These are phyloP conservation scores for Aphelenchoides fujianensis DNA, from an alignment of 1,140 invertebrate genomes.

Conservation along the genomic window DNA sequence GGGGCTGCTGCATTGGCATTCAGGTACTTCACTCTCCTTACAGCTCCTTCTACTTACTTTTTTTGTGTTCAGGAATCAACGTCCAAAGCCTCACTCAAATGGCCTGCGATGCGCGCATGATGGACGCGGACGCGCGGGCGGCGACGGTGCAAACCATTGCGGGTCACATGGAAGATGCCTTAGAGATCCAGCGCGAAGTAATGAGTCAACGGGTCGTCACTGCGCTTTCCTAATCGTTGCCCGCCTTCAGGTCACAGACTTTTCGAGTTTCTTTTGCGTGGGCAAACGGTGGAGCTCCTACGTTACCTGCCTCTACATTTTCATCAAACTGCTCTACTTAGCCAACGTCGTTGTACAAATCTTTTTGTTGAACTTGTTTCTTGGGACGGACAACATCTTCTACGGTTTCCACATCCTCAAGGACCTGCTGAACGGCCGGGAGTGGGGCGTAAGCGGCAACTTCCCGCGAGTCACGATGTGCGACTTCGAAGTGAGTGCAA, in stretches of 20 bases:
- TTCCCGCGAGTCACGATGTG: slow-evolving; percentile 67
- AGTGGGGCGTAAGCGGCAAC: slow-evolving; percentile 64
- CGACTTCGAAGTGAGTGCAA: slow-evolving; percentile 66
- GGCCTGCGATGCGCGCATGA: slow-evolving; percentile 62
- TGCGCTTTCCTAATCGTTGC: not conserved
- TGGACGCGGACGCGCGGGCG: slow-evolving; percentile 59
- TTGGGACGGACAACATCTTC: slow-evolving; percentile 66
- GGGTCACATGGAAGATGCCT: slow-evolving; percentile 61
- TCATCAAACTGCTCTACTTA: slow-evolving; percentile 66
- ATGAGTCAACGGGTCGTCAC: too few relatives aligned
- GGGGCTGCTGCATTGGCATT: slow-evolving; percentile 62
- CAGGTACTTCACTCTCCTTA: slow-evolving; percentile 41
- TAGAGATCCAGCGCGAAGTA: slow-evolving; percentile 61
- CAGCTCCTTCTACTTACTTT: too few relatives aligned
- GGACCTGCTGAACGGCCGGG: slow-evolving; percentile 64
- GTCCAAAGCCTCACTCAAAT: slow-evolving; percentile 62
- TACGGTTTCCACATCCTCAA: slow-evolving; percentile 66
- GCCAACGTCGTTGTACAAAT: slow-evolving; percentile 66
- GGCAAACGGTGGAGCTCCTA: slow-evolving; percentile 66
- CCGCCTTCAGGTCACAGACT: slow-evolving; percentile 57
- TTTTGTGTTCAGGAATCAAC: slow-evolving; percentile 51
- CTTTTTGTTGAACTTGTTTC: slow-evolving; percentile 66
- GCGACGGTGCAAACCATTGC: slow-evolving; percentile 62
- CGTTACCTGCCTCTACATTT: slow-evolving; percentile 65
- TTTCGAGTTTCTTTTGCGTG: slow-evolving; percentile 56